A percentile compares a stretch with the other conserved stretches of the same genome.
Conservation (phyloP, 2,113 vertebrate genomes). For the Vicugna pacos region DNA sequence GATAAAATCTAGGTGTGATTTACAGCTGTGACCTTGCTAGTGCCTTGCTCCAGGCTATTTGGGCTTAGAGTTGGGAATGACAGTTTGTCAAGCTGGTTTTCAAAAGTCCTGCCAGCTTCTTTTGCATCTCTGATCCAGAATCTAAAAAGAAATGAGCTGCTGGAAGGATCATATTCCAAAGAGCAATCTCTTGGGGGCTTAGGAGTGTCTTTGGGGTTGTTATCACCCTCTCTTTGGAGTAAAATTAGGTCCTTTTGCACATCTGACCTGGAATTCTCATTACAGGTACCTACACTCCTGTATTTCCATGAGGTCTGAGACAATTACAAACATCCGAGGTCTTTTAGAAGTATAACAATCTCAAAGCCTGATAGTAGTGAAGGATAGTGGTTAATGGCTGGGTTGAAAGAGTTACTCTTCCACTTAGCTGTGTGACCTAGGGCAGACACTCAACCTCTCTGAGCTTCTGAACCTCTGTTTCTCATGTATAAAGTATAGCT, state of each 20-base stretch:
- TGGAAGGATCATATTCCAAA: slow-evolving; percentile 32
- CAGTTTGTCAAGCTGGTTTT: slow-evolving; percentile 2
- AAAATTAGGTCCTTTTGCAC: slow-evolving; percentile 32
- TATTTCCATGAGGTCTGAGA: not conserved
- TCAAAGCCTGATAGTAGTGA: slow-evolving; percentile 3
- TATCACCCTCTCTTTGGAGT: slow-evolving; percentile 6
- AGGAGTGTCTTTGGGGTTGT: slow-evolving; percentile 1
- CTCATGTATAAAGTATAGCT: slow-evolving; percentile 26
- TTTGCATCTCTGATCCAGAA: slow-evolving; percentile 50
- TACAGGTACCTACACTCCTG: not conserved
- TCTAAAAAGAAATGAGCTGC: slow-evolving; percentile 31
- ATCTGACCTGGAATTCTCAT: slow-evolving; percentile 26
- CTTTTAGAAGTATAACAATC: slow-evolving; percentile 34
- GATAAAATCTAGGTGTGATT: slow-evolving; percentile 29
- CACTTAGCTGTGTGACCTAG: not conserved
- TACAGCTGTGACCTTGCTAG: slow-evolving; percentile 38
- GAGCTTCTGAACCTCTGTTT: not conserved
- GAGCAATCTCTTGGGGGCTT: not conserved
- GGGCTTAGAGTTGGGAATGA: not conserved
- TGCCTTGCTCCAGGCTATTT: not conserved
- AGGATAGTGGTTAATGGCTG: not conserved
- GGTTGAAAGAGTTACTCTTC: slow-evolving; percentile 9
- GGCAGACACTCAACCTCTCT: not conserved
- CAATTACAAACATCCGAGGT: not conserved
- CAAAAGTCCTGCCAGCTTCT: not conserved